Conservation (phyloP, 2,888 invertebrate species). For the Drosophila macrothrix region DNA sequence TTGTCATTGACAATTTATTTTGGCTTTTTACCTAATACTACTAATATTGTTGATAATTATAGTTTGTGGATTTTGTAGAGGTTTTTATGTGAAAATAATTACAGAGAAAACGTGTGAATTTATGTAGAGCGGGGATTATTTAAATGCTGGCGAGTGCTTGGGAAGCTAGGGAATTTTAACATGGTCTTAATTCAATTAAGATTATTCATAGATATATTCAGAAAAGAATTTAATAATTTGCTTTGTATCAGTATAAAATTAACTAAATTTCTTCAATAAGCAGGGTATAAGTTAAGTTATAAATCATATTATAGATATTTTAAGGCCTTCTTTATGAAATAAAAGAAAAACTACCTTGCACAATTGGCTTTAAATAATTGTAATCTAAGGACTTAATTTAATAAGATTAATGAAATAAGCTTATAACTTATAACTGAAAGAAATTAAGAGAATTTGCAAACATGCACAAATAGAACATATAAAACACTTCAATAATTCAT, state of each 20-base stretch:
- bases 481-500: too few relatives aligned
- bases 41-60: constrained; percentile 13
- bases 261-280: neutral
- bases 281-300: neutral
- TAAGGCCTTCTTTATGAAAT: neutral
- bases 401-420: too few relatives aligned
- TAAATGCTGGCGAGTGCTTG: too few relatives aligned
- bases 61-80: constrained; percentile 6
- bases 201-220: neutral
- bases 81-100: constrained; percentile 12
- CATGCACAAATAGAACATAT: too few relatives aligned
- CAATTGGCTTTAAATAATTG: neutral
- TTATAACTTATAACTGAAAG: neutral
- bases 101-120: neutral
- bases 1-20: constrained; percentile 22
- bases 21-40: neutral
- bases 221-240: neutral
- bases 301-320: neutral
- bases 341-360: neutral
- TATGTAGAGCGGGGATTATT: neutral
- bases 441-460: too few relatives aligned
- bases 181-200: neutral
- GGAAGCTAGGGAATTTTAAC: neutral
- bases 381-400: neutral
- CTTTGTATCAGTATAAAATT: neutral